Evolutionary conservation across 2,113 vertebrate species (phyloP).

Genomic region (Rhombomys opimus): DNA sequence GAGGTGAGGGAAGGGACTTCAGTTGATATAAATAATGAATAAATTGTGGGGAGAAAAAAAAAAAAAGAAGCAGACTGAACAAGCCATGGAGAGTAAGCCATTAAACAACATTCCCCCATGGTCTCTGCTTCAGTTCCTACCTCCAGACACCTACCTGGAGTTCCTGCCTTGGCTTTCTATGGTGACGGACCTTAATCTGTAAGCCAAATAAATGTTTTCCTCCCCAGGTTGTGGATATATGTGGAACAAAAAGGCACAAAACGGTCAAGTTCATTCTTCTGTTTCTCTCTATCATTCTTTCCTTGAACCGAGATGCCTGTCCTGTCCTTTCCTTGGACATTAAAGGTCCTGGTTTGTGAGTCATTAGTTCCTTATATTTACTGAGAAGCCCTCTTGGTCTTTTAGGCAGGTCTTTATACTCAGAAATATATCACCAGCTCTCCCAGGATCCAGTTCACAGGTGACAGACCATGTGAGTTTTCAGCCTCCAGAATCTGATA

Average conservation of each 20-base stretch:
- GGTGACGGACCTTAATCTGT: background rate
- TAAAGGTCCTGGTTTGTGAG: background rate
- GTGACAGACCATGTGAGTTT: background rate
- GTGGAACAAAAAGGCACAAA: background rate
- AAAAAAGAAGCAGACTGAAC: background rate
- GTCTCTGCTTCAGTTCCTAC: background rate
- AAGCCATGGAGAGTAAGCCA: too few relatives aligned
- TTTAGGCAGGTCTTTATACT: background rate
- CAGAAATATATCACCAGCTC: background rate
- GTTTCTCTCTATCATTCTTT: background rate
- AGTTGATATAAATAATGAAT: too few relatives aligned
- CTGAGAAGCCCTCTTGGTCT: background rate
- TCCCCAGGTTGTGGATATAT: background rate
- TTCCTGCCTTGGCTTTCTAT: background rate
- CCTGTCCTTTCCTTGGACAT: background rate
- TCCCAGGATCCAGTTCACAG: background rate
- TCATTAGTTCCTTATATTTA: background rate
- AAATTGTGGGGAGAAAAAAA: too few relatives aligned
- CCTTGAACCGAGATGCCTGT: background rate
- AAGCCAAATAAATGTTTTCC: background rate
- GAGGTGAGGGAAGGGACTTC: too few relatives aligned
- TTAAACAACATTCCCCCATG: background rate
- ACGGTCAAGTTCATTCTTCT: background rate
- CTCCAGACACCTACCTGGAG: background rate
- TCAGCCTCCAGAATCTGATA: background rate